phyloP scores from a whole-genome alignment of 1,140 invertebrate species.

The Pectinophora gossypiella region DNA sequence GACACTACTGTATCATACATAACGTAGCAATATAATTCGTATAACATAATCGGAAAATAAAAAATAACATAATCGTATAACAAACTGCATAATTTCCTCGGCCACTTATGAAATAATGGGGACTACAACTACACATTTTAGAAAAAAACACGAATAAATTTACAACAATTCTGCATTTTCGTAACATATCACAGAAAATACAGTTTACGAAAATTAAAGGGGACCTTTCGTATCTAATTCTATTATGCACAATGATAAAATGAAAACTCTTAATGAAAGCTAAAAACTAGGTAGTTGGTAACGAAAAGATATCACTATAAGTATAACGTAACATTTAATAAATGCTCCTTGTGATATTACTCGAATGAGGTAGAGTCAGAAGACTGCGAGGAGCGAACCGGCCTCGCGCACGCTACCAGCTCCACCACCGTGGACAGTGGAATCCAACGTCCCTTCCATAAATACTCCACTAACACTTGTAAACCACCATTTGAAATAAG shows the following conservation, averaged over 20 bases:
- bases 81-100: not conserved
- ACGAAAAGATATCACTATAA: conserved; percentile 65
- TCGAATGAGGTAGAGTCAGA: conserved; percentile 61
- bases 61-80: not conserved
- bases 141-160: conserved; percentile 12
- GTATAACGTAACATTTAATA: conserved; percentile 42
- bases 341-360: conserved; percentile 56
- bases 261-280: conserved; percentile 30
- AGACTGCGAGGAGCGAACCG: too few species aligned
- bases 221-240: not conserved
- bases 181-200: conserved; percentile 38
- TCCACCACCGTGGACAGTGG: too few species aligned
- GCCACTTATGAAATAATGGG: conserved; percentile 11
- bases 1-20: conserved; percentile 10
- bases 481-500: too few species aligned
- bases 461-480: too few species aligned
- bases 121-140: conserved; percentile 10
- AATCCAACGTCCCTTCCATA: too few species aligned
- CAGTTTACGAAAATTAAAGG: conserved; percentile 17
- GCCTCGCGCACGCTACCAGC: too few species aligned
- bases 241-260: conserved; percentile 21
- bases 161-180: conserved; percentile 33
- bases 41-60: conserved; percentile 7
- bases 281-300: conserved; percentile 52
- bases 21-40: conserved; percentile 14